Evolutionary conservation across 1,140 invertebrate species (phyloP).

Genomic region (Drosophila oshimai): DNA sequence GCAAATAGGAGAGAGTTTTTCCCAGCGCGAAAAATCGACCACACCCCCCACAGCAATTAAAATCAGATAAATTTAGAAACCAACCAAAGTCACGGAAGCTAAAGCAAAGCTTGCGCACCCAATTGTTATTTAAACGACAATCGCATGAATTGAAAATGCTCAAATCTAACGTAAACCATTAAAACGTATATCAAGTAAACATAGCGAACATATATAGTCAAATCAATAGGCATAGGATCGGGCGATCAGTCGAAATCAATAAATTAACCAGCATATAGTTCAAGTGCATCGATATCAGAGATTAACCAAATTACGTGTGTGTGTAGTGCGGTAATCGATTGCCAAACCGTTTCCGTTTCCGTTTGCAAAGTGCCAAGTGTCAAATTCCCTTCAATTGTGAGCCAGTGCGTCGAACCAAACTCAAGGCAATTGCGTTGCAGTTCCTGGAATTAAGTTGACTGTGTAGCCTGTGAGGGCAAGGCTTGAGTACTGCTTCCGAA

Average conservation of each 20-base stretch:
- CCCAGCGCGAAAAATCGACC: background rate
- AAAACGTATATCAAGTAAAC: slow-evolving; percentile 32
- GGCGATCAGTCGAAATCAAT: slow-evolving; percentile 54
- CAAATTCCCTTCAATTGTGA: background rate
- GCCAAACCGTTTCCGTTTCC: slow-evolving; percentile 15
- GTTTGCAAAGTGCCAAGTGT: slow-evolving; percentile 26
- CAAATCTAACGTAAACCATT: slow-evolving; percentile 36
- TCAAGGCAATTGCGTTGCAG: slow-evolving; percentile 71
- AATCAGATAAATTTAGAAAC: slow-evolving; percentile 15
- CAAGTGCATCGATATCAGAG: slow-evolving; percentile 45
- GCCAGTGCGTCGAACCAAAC: slow-evolving; percentile 8
- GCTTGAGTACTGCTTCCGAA: slow-evolving; percentile 74
- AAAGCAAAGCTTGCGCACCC: slow-evolving; percentile 28
- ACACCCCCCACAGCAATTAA: slow-evolving; percentile 13
- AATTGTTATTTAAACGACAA: slow-evolving; percentile 63
- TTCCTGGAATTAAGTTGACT: slow-evolving; percentile 83
- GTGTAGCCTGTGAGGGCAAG: slow-evolving; percentile 76
- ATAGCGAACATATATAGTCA: slow-evolving; percentile 60
- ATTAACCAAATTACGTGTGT: slow-evolving; percentile 19
- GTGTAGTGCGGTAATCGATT: slow-evolving; percentile 9
- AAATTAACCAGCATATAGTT: slow-evolving; percentile 43
- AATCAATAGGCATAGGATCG: slow-evolving; percentile 42
- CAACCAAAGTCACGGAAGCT: slow-evolving; percentile 14
- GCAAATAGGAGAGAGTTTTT: background rate
- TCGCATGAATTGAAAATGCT: slow-evolving; percentile 71